phyloP scores from a whole-genome alignment of 1,140 invertebrate species.

The Pogonomyrmex barbatus region DNA sequence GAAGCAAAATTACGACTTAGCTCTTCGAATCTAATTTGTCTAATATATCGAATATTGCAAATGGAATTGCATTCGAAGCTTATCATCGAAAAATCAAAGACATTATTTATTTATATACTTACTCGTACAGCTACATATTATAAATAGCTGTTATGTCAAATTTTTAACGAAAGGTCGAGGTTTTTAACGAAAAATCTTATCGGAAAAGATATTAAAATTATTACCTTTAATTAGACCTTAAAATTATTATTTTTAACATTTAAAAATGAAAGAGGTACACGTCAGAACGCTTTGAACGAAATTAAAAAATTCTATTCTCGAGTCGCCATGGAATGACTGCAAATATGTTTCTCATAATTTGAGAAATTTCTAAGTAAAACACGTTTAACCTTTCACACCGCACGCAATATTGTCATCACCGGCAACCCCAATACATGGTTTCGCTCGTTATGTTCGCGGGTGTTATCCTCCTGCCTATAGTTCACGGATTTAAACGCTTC shows the following conservation, averaged over 20 bases:
- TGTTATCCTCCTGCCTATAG: slow-evolving; percentile 45
- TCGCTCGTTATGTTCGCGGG: slow-evolving; percentile 45
- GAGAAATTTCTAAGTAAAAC: neutral
- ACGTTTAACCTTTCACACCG: slow-evolving; percentile 4
- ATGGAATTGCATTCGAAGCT: neutral
- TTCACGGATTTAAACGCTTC: slow-evolving; percentile 59
- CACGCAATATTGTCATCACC: slow-evolving; percentile 14
- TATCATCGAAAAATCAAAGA: neutral
- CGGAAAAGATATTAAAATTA: too few relatives aligned
- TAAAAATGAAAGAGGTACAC: neutral
- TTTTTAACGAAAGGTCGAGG: neutral
- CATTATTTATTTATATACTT: neutral
- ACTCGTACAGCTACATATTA: neutral
- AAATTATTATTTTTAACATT: neutral
- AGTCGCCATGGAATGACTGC: neutral
- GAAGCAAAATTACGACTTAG: slow-evolving; percentile 38
- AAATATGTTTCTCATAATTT: neutral
- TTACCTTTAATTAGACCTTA: neutral
- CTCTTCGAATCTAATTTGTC: slow-evolving; percentile 9
- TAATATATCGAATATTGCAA: neutral
- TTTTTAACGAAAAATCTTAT: neutral
- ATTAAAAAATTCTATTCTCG: neutral
- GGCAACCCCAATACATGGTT: slow-evolving; percentile 22
- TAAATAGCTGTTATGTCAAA: neutral
- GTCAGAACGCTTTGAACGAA: neutral